Conservation (phyloP, 2,113 vertebrate species). For the Mirounga angustirostris region DNA sequence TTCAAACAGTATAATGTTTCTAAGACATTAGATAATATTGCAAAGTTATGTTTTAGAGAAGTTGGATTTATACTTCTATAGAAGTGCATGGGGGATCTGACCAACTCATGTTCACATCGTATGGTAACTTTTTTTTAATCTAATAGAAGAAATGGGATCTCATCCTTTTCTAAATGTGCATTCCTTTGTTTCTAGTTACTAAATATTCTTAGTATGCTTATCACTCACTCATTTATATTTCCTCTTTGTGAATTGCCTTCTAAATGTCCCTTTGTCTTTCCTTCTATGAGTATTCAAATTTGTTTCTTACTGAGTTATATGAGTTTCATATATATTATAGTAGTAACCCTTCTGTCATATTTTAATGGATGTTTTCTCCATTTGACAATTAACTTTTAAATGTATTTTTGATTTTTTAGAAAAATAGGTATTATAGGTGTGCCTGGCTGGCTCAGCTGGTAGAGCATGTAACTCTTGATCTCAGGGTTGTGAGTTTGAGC, state of each 20-base stretch:
- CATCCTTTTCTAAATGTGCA: neutral
- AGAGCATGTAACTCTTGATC: neutral
- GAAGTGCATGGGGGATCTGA: neutral
- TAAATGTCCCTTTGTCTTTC: neutral
- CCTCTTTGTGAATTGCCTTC: neutral
- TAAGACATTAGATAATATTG: neutral
- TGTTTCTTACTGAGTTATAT: neutral
- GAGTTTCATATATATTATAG: neutral
- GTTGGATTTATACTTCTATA: neutral
- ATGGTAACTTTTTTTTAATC: neutral
- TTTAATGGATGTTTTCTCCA: neutral
- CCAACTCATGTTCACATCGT: neutral
- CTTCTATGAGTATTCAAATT: neutral
- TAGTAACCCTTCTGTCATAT: neutral
- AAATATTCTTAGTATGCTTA: neutral
- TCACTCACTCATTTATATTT: neutral
- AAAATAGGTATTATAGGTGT: neutral
- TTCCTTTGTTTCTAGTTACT: neutral
- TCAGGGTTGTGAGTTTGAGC: neutral
- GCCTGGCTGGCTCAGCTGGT: neutral
- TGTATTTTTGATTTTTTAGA: neutral
- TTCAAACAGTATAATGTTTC: neutral
- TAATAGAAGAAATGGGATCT: neutral
- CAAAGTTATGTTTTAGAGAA: neutral
- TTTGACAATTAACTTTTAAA: conserved; percentile 16